Conservation (phyloP, 2,797 vertebrate genomes). For the Fistularia tabacaria region DNA sequence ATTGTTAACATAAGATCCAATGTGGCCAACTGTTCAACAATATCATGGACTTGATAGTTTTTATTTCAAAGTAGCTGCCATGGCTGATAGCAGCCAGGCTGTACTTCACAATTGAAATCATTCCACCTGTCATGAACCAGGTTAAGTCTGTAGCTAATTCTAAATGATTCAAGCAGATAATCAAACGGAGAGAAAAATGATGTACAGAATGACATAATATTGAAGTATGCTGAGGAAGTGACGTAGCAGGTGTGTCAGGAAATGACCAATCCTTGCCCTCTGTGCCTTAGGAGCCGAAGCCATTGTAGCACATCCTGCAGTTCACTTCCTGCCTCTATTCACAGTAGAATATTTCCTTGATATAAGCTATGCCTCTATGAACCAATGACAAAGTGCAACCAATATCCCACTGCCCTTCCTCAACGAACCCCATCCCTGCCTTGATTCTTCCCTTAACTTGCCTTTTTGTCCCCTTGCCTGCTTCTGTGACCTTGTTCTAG, state of each 20-base stretch:
- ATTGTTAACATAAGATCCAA: too few species aligned
- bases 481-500: conserved; percentile 8
- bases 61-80: too few species aligned
- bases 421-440: conserved; percentile 20
- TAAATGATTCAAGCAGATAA: not conserved
- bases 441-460: conserved; percentile 13
- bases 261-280: conserved; percentile 69
- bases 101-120: too few species aligned
- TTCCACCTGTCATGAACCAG: too few species aligned
- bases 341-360: conserved; percentile 58
- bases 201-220: conserved; percentile 56
- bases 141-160: not conserved
- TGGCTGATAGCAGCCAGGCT: too few species aligned
- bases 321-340: conserved; percentile 63
- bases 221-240: conserved; percentile 44
- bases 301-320: conserved; percentile 71
- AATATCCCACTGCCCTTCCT: conserved; percentile 14
- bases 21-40: too few species aligned
- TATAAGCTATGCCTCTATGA: conserved; percentile 39
- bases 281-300: conserved; percentile 31
- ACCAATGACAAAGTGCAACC: conserved; percentile 19
- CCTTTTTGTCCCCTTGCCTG: conserved; percentile 20
- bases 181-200: not conserved
- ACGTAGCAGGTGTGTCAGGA: conserved; percentile 59
- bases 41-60: too few species aligned